Percentiles rank a stretch among this genome's conserved stretches.
These are phyloP conservation scores for Channa striata DNA, from an alignment of 2,797 vertebrate species.

Conservation along the genomic window DNA sequence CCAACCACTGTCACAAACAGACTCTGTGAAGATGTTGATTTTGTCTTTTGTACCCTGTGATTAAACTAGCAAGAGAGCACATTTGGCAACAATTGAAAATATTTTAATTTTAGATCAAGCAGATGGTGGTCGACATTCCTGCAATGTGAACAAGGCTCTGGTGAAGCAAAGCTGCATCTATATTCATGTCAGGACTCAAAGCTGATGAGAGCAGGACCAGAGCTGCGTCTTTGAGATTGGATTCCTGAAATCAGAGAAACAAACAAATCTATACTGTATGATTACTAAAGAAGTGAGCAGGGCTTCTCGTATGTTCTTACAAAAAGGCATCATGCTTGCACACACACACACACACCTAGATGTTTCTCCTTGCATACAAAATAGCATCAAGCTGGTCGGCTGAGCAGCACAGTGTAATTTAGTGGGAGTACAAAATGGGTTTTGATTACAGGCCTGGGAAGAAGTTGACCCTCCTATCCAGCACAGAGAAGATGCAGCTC, in stretches of 20 bases:
- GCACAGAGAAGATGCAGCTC: conserved; percentile 43
- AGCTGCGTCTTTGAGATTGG: conserved; percentile 43
- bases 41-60: not conserved
- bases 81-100: conserved; percentile 17
- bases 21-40: not conserved
- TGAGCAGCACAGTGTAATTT: conserved; percentile 54
- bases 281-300: conserved; percentile 6
- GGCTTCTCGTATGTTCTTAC: not conserved
- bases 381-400: conserved; percentile 33
- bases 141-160: conserved; percentile 13
- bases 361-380: conserved; percentile 31
- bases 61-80: conserved; percentile 10
- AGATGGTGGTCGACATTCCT: conserved; percentile 11
- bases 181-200: conserved; percentile 50
- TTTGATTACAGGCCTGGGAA: conserved; percentile 66
- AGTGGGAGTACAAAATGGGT: conserved; percentile 61
- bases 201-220: conserved; percentile 33
- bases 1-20: too few species aligned
- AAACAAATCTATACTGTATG: conserved; percentile 40
- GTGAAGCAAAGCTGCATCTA: conserved; percentile 21
- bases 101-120: conserved; percentile 20
- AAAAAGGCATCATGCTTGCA: conserved; percentile 19
- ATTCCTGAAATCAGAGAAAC: conserved; percentile 45
- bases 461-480: conserved; percentile 61
- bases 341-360: not conserved